phyloP scores from a whole-genome alignment of 2,888 invertebrate species.

The Agrotis exclamationis region DNA sequence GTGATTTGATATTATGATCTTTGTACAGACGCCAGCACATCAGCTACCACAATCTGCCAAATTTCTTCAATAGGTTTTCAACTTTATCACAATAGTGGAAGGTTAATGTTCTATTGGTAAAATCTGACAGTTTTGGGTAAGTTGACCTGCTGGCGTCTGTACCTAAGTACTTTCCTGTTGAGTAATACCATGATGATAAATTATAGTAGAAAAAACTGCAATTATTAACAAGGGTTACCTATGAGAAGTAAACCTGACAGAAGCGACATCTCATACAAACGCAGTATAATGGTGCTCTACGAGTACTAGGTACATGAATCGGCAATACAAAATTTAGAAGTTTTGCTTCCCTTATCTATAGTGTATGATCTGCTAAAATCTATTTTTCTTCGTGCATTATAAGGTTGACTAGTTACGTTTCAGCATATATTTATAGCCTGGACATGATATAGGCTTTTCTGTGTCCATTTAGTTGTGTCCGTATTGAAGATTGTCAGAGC shows the following conservation, averaged over 20 bases:
- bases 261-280: background rate
- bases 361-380: background rate
- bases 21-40: no score
- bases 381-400: conserved; percentile 9
- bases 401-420: background rate
- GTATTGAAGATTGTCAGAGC: conserved; percentile 92
- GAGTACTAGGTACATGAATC: background rate
- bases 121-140: no score
- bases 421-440: background rate
- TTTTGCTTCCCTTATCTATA: background rate
- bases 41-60: no score
- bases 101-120: no score
- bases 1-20: background rate
- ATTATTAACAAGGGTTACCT: background rate
- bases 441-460: background rate
- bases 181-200: background rate
- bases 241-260: background rate
- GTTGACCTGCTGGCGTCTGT: no score
- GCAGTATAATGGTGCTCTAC: background rate
- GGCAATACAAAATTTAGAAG: background rate
- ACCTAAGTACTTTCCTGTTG: background rate
- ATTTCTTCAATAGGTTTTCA: no score
- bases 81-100: no score
- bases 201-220: background rate
- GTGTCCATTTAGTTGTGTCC: conserved; percentile 78